Percentiles rank a stretch among this genome's conserved stretches.
Conservation (phyloP, 2,888 invertebrate genomes). For the Agelastica alni region DNA sequence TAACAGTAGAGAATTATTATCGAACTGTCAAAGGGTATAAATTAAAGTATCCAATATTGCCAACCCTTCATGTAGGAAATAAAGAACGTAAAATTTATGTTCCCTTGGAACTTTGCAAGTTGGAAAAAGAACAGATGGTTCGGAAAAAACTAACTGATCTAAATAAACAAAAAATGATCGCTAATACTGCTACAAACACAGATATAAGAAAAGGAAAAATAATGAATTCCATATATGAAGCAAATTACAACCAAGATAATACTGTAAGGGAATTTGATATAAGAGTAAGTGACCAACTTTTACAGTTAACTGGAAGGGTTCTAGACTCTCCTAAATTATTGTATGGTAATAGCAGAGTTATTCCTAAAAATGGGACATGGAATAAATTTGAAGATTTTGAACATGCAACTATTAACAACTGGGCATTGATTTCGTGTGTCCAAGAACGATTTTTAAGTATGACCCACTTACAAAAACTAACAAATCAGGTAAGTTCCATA, state of each 20-base stretch:
- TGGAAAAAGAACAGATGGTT: constrained; percentile 76
- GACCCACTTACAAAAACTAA: no score
- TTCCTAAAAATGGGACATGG: constrained; percentile 57
- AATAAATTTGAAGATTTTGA: constrained; percentile 53
- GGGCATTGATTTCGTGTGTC: no score
- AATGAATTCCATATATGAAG: constrained; percentile 53
- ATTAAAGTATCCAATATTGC: constrained; percentile 68
- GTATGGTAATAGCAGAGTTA: constrained; percentile 58
- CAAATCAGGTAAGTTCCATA: no score
- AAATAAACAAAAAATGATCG: constrained; percentile 87
- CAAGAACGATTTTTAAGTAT: no score
- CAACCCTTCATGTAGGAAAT: constrained; percentile 77
- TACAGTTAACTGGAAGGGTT: constrained; percentile 76
- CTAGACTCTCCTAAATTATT: constrained; percentile 75
- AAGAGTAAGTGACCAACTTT: constrained; percentile 73
- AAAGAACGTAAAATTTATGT: constrained; percentile 64
- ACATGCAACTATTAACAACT: constrained; percentile 49
- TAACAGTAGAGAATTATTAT: constrained; percentile 61
- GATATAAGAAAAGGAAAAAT: constrained; percentile 79
- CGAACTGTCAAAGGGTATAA: constrained; percentile 49
- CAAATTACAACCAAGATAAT: constrained; percentile 54
- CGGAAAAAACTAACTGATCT: constrained; percentile 78
- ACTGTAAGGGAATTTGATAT: constrained; percentile 82
- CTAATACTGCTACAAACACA: constrained; percentile 80
- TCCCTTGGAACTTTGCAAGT: constrained; percentile 81